These are phyloP conservation scores for Drosophila teissieri DNA, from an alignment of 1,140 invertebrate genomes.

Conservation along the genomic window DNA sequence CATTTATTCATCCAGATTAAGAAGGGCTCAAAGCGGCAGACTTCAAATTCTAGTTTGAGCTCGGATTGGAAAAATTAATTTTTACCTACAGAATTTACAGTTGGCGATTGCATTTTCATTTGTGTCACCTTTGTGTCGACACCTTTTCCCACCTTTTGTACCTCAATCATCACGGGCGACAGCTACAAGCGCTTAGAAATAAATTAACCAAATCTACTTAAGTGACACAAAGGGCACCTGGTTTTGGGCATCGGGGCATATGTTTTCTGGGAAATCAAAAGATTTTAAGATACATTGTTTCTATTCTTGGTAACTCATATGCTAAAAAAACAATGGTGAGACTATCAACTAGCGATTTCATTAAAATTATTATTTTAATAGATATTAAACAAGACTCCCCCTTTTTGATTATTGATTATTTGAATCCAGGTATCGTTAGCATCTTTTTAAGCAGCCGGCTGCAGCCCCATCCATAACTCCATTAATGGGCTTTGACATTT, in stretches of 20 bases:
- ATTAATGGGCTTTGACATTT: constrained; percentile 76
- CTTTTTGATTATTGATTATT: neutral
- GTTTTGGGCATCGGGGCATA: neutral
- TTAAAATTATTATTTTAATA: neutral
- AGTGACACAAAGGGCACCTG: constrained; percentile 50
- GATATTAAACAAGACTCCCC: neutral
- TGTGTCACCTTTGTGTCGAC: constrained; percentile 58
- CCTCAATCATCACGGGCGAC: constrained; percentile 46
- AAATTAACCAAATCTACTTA: constrained; percentile 68
- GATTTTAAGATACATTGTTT: neutral
- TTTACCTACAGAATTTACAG: constrained; percentile 42
- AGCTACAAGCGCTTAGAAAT: constrained; percentile 66
- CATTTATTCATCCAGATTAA: constrained; percentile 54
- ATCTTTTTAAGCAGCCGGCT: neutral
- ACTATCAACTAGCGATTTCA: constrained; percentile 1
- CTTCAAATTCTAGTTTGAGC: constrained; percentile 29
- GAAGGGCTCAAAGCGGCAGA: constrained; percentile 28
- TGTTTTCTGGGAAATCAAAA: constrained; percentile 7
- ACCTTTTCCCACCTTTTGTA: constrained; percentile 57
- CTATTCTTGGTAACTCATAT: neutral
- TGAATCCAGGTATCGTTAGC: too few relatives aligned
- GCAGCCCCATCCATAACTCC: constrained; percentile 35
- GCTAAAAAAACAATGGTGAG: too few relatives aligned
- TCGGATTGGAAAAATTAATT: constrained; percentile 47
- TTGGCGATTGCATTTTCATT: constrained; percentile 60